phyloP scores from a whole-genome alignment of 1,140 invertebrate genomes.

The Cherax quadricarinatus region DNA sequence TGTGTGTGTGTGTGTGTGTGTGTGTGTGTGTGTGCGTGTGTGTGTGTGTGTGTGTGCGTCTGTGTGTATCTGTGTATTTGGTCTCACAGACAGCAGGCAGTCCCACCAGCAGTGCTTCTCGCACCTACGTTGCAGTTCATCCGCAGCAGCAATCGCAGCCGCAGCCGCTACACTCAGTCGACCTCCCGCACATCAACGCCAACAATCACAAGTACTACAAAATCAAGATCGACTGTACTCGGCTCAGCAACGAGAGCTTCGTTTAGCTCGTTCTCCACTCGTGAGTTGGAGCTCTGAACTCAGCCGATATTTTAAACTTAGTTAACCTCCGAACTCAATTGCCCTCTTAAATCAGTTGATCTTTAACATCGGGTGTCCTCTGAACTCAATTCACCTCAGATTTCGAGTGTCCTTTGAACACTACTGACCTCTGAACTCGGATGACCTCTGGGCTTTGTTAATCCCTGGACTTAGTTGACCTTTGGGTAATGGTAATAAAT shows the following conservation, averaged over 20 bases:
- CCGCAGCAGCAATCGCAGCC: background rate
- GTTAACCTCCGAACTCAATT: background rate
- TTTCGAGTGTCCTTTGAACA: too few species aligned
- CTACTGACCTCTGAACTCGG: too few species aligned
- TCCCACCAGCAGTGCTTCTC: background rate
- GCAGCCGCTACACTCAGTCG: constrained; percentile 50
- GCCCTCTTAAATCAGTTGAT: background rate
- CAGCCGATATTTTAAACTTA: background rate
- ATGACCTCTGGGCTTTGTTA: too few species aligned
- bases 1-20: background rate
- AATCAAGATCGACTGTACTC: constrained; percentile 65
- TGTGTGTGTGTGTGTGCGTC: background rate
- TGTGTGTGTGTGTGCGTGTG: background rate
- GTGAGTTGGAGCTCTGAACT: background rate
- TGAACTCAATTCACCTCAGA: too few species aligned
- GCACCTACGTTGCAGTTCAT: background rate
- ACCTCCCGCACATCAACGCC: constrained; percentile 40
- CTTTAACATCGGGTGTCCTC: too few species aligned
- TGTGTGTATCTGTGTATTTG: background rate
- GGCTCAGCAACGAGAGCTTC: constrained; percentile 65
- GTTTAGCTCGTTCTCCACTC: background rate
- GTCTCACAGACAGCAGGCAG: background rate
- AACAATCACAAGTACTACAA: constrained; percentile 66
- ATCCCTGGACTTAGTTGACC: too few species aligned
- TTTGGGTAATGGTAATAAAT: too few species aligned